These are phyloP conservation scores for Pantherophis guttatus DNA, from an alignment of 2,113 vertebrate genomes.

Conservation along the genomic window DNA sequence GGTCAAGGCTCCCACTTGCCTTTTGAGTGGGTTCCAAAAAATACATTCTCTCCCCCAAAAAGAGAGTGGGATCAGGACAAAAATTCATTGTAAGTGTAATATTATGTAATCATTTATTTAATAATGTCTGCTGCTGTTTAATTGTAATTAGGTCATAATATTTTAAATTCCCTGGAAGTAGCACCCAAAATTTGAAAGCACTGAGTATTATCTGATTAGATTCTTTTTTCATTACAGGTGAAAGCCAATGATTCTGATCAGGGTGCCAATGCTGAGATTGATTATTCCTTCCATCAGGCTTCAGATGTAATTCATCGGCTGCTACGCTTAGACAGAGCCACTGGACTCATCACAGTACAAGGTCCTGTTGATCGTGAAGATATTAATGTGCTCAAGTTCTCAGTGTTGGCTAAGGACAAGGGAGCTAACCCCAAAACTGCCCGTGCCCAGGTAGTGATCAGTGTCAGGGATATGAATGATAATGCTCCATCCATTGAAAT, in stretches of 20 bases:
- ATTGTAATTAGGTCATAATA: not conserved
- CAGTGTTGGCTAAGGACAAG: conserved; percentile 87
- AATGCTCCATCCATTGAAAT: conserved; percentile 91
- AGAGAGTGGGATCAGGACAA: not conserved
- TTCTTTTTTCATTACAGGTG: conserved; percentile 71
- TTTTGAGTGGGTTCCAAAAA: not conserved
- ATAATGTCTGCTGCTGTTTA: not conserved
- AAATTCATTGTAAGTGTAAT: not conserved
- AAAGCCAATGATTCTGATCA: conserved; percentile 92
- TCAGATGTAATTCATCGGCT: conserved; percentile 83
- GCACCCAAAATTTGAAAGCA: not conserved
- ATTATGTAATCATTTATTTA: not conserved
- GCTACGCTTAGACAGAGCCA: conserved; percentile 85
- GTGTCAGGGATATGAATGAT: conserved; percentile 90
- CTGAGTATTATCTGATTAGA: not conserved
- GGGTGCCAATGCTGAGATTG: conserved; percentile 86
- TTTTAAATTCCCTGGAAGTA: not conserved
- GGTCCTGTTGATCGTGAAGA: conserved; percentile 91
- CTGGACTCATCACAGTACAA: conserved; percentile 91
- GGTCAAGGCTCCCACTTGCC: not conserved
- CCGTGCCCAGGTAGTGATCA: conserved; percentile 85
- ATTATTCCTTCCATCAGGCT: conserved; percentile 90
- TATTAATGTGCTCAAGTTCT: conserved; percentile 85
- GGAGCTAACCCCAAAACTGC: conserved; percentile 87
- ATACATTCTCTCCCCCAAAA: not conserved